Base-by-base conservation (phyloP, 23 tunicate species). In the Halocynthia aurantium region DNA sequence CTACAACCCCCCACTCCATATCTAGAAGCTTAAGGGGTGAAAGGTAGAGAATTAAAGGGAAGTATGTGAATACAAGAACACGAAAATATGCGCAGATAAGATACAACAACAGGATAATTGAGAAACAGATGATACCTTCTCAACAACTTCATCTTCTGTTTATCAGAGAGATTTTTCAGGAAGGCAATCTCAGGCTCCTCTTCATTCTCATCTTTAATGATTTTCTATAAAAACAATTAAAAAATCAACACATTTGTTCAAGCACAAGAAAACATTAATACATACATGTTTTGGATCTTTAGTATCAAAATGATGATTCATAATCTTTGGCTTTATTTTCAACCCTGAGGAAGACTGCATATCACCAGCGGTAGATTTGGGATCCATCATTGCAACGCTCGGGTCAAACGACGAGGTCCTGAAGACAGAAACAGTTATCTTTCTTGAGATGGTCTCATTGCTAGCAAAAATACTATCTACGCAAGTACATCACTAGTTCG, bases 131-230 rank as follows among this genome's bases (percentile, higher is more conserved):
- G 44, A 31, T 31, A 64, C 40, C 85, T 60, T 0, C 98, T 70
- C 55, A 92, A 84, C 10, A 92, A 77, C 57, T 92, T 92, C 67
- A 83, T 87, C 56, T 92, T 92, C 71, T 92, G 93, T 73, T 92
- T 92, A 51, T 82, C 78, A 20, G 88, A 82, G 10, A 92, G 68
- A 51, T 82, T 81, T 86, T 92, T 86, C 70, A 92, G 64, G 78
- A 92, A 92, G 10, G 98, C 81, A 52, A 92, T 88, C 57, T 92
- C 98, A 1, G 88, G 88, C 18, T 92, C 98, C 56, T 87, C 86
- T 6, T 71, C 73, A 60, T 60, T 60, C 17, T 91, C 97, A n/a
- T 85, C 76, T 57, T 85, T 54, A 17, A 91, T 22, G 52, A 76
- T 81, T 49, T 85, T 75, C 51, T 60, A 2, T 17, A 60, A 60